These are phyloP conservation scores for Maniola jurtina DNA, from an alignment of 1,140 invertebrate genomes.

Conservation along the genomic window DNA sequence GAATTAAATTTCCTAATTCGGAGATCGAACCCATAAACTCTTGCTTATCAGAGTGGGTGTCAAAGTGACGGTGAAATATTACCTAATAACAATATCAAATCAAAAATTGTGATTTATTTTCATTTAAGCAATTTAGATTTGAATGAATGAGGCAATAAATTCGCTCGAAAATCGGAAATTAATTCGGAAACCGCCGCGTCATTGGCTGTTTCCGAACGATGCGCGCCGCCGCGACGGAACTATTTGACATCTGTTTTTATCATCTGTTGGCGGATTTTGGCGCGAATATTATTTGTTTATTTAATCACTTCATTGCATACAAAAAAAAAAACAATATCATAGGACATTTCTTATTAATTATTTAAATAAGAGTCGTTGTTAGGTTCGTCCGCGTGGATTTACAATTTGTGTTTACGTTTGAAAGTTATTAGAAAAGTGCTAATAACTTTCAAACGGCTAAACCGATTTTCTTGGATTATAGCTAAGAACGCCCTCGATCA, in stretches of 20 bases:
- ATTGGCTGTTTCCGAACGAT: constrained; percentile 21
- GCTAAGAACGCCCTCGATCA: too few species aligned
- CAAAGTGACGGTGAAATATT: not conserved
- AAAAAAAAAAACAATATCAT: too few species aligned
- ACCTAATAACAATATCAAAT: not conserved
- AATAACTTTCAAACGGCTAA: too few species aligned
- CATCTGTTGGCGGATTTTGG: not conserved
- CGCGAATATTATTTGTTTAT: not conserved
- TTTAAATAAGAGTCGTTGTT: too few species aligned
- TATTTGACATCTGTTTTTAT: constrained; percentile 10
- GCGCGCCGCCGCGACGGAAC: not conserved
- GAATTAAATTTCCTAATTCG: too few species aligned
- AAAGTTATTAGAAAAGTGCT: too few species aligned
- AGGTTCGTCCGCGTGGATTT: too few species aligned
- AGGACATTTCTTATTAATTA: too few species aligned
- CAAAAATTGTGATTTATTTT: not conserved
- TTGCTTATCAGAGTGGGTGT: not conserved
- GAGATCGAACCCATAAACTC: too few species aligned
- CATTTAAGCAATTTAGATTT: not conserved
- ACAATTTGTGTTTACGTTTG: too few species aligned
- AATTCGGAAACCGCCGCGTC: constrained; percentile 20
- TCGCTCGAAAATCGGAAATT: constrained; percentile 17
- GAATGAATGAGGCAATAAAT: constrained; percentile 7
- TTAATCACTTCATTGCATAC: too few species aligned
- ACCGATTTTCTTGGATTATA: too few species aligned